Base-by-base conservation (phyloP, 2,113 vertebrate species). In the Syngnathoides biaculeatus region DNA sequence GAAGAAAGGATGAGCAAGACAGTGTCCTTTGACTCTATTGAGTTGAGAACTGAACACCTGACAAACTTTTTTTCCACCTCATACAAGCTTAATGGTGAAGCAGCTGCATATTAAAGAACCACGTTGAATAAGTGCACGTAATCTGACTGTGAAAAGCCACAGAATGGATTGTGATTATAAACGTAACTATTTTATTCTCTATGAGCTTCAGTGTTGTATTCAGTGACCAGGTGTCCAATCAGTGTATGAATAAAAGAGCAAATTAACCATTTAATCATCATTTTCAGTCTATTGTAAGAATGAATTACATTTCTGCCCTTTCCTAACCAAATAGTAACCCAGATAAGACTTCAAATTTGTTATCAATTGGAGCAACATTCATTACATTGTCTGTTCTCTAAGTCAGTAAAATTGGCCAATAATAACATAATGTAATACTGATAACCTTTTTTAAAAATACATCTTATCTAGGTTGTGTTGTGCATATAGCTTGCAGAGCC, bases 341-440 rank as follows among this genome's bases (percentile, higher is more conserved):
- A 77, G 86, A 87, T 89, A 87, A 85, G 72, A 74, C 60, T 79
- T 85, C 79, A 79, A 42, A 86, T 88, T 87, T 83, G 53, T 83
- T 81, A 88, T 84, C 82, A 81, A 71, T 67, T 65, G 35, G 56
- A 77, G 64, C 13, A 39, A 73, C 73, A 79, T 45, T 82, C 67
- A 48, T 74, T 35, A 67, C 68, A 86, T 84, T 89, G 81, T 87
- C 74, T 68, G 71, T 20, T 39, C 64, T 67, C 38, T 48, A 30
- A 73, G 68, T 79, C 74, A 67, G 56, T 68, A 14, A 82, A 85
- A 77, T 80, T 52, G 72, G 79, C 79, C 76, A 66, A 19, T 73
- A 83, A n/a, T n/a, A n/a, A n/a, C n/a, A 65, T 64, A 38, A 5
- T 35, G 48, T 19, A 40, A 62, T 2, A 3, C 67, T 43, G 24